phyloP scores from a whole-genome alignment of 2,888 invertebrate genomes.

The Craniophora ligustri region DNA sequence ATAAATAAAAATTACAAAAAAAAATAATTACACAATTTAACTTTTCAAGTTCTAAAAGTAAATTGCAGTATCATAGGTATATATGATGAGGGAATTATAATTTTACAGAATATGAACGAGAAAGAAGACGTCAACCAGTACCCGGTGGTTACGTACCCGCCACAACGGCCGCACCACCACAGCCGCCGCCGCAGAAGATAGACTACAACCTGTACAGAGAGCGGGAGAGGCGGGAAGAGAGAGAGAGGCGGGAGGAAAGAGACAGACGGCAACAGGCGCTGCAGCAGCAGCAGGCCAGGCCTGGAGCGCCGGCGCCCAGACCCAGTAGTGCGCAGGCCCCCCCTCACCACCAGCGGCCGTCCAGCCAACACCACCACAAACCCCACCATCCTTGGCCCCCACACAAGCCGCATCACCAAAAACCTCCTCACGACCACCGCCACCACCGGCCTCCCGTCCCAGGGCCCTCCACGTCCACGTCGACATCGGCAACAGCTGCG shows the following conservation, averaged over 20 bases:
- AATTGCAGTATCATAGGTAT: no score
- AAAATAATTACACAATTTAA: no score
- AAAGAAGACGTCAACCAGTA: constrained; percentile 78
- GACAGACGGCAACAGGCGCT: constrained; percentile 70
- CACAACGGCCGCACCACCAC: constrained; percentile 66
- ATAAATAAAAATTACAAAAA: no score
- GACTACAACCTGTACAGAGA: constrained; percentile 90
- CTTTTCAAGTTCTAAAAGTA: no score
- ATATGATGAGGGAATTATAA: background rate
- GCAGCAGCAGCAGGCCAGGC: constrained; percentile 44
- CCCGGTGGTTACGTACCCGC: constrained; percentile 84
- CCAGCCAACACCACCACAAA: constrained; percentile 66
- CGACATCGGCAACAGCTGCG: constrained; percentile 53
- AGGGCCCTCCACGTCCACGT: constrained; percentile 52
- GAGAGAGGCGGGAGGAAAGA: constrained; percentile 80
- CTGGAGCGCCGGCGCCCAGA: constrained; percentile 60
- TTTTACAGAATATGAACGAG: constrained; percentile 80
- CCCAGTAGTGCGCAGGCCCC: constrained; percentile 64
- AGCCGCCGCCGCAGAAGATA: constrained; percentile 84
- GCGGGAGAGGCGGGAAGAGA: constrained; percentile 89
- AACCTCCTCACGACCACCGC: constrained; percentile 78
- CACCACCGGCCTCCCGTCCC: constrained; percentile 72
- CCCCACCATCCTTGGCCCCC: constrained; percentile 74
- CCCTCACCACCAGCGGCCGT: constrained; percentile 61
- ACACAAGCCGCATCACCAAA: constrained; percentile 76